Conservation (phyloP, 1,140 invertebrate species). For the Apis mellifera region Amel_HAv3.1 CM009936.2:11168501-11169000, state of each 20-base stretch:
- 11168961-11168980: background rate
- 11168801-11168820: slow-evolving; percentile 40
- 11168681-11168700: background rate
- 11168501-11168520: background rate
- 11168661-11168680: background rate
- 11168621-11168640: no score
- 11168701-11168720: background rate
- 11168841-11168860: slow-evolving; percentile 2
- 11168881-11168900: slow-evolving; percentile 8
- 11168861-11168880: background rate
- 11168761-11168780: slow-evolving; percentile 5
- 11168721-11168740: background rate
- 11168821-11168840: slow-evolving; percentile 13
- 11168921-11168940: background rate
- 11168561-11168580: no score
- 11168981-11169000: background rate
- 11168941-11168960: background rate
- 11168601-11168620: no score
- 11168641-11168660: no score
- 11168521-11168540: background rate
- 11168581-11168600: no score
- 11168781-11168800: slow-evolving; percentile 1
- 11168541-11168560: background rate
- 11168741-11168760: background rate
- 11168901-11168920: slow-evolving; percentile 9